Percentiles rank a stretch among this genome's conserved stretches.
Conservation (phyloP, 1,140 invertebrate species). For the Metaphire vulgaris region DNA sequence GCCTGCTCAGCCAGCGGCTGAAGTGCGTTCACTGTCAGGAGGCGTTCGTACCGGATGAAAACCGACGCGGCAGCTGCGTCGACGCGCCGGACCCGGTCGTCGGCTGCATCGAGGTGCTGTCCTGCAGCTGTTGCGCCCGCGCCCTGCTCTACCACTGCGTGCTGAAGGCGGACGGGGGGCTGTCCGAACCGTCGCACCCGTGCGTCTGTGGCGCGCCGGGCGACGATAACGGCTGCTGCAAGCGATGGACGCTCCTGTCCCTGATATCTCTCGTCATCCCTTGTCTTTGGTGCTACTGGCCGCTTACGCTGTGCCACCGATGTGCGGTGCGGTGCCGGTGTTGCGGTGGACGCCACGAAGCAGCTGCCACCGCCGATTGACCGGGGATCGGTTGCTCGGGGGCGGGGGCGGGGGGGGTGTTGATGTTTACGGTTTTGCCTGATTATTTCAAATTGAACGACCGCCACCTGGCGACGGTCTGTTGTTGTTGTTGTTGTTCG, state of each 20-base stretch:
- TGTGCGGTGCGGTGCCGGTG: constrained; percentile 69
- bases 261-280: constrained; percentile 79
- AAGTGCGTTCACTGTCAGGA: constrained; percentile 55
- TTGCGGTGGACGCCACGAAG: constrained; percentile 75
- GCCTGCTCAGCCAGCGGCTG: constrained; percentile 35
- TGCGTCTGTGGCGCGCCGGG: constrained; percentile 52
- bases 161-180: constrained; percentile 63
- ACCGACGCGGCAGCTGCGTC: constrained; percentile 74
- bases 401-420: too few relatives aligned
- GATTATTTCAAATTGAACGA: too few relatives aligned
- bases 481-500: too few relatives aligned
- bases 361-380: too few relatives aligned
- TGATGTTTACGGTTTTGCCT: too few relatives aligned
- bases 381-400: too few relatives aligned
- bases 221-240: constrained; percentile 39
- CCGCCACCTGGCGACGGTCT: not conserved
- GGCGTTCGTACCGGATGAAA: constrained; percentile 64
- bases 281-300: constrained; percentile 87
- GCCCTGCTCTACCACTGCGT: constrained; percentile 89
- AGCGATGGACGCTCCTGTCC: constrained; percentile 71
- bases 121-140: constrained; percentile 70
- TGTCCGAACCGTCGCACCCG: constrained; percentile 46
- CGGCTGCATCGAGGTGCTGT: constrained; percentile 70
- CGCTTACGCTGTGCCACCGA: constrained; percentile 73
- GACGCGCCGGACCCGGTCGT: constrained; percentile 78